These are phyloP conservation scores for Phthorimaea operculella DNA, from an alignment of 1,140 invertebrate genomes.

Conservation along the genomic window DNA sequence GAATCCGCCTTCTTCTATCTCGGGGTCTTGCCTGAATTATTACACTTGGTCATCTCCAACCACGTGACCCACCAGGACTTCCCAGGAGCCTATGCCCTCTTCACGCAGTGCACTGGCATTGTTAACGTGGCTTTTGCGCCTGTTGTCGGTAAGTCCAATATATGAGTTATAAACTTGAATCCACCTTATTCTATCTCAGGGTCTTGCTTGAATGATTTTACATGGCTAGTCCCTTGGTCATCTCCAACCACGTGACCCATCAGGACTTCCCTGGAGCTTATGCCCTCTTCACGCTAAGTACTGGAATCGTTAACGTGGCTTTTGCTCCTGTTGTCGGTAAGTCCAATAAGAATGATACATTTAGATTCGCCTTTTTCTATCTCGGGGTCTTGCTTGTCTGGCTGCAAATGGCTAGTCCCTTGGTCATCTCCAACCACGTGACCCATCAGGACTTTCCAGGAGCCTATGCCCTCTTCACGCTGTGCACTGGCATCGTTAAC, in stretches of 20 bases:
- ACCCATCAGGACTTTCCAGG: conserved; percentile 48
- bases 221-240: conserved; percentile 46
- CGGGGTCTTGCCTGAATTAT: conserved; percentile 39
- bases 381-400: conserved; percentile 43
- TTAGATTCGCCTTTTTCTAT: no score
- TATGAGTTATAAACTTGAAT: no score
- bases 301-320: conserved; percentile 40
- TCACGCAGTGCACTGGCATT: conserved; percentile 38
- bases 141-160: conserved; percentile 46
- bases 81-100: conserved; percentile 50
- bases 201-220: conserved; percentile 44
- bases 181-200: conserved; percentile 32
- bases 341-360: no score
- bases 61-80: conserved; percentile 49
- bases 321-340: conserved; percentile 50
- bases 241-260: conserved; percentile 44
- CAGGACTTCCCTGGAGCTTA: conserved; percentile 56
- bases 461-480: conserved; percentile 47
- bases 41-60: conserved; percentile 48
- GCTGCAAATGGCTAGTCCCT: conserved; percentile 47
- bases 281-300: conserved; percentile 39
- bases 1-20: no score
- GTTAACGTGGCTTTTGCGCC: conserved; percentile 43
- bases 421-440: conserved; percentile 51
- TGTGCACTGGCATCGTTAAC: conserved; percentile 42